Base-by-base conservation (phyloP, 2,797 vertebrate genomes). In the Sebastes paucispinis region DNA sequence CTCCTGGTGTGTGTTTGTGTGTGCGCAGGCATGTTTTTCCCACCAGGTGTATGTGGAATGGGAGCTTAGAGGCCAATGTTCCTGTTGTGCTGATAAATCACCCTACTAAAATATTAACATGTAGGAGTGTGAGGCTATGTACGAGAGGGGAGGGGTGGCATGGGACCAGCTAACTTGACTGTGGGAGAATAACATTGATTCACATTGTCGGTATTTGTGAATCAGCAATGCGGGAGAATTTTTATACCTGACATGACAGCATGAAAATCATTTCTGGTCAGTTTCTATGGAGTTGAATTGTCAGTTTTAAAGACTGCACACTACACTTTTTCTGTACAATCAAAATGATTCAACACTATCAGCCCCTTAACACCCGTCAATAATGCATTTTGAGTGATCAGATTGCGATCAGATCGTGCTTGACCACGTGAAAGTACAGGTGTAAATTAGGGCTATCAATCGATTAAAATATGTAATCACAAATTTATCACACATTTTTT, bases 101-200 rank as follows among this genome's bases (percentile, higher is more conserved):
- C 85, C 87, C 88, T 89, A 84, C 91, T 94, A 87, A 94, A 93
- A 93, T 95, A 95, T 95, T 93, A 94, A 95, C 91, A 90, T 66
- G 66, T 77, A 69, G 73, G 83, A 86, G 65, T 82, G 71, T 71
- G 80, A 82, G 85, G 84, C 73, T 83, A 52, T 68, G 75, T 88
- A 75, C 73, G 70, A 64, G 80, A 54, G 72, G 73, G 80, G 77
- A 70, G 77, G 80, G 76, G 60, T 24, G 4, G 73, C 39, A 72
- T 52, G 73, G 60, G 79, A 77, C 27, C 63, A 57, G 68, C 60
- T 79, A 62, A 77, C 86, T 71, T 60, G 64, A 83, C 73, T 64
- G 74, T 79, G 72, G 69, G 52, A 86, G 73, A 77, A 71, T 50
- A 78, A 77, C 58, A 39, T 9, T 89, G 62, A 87, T 36, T 87